Conservation (phyloP, 1,140 invertebrate species). For the Brachionus sp. region DNA sequence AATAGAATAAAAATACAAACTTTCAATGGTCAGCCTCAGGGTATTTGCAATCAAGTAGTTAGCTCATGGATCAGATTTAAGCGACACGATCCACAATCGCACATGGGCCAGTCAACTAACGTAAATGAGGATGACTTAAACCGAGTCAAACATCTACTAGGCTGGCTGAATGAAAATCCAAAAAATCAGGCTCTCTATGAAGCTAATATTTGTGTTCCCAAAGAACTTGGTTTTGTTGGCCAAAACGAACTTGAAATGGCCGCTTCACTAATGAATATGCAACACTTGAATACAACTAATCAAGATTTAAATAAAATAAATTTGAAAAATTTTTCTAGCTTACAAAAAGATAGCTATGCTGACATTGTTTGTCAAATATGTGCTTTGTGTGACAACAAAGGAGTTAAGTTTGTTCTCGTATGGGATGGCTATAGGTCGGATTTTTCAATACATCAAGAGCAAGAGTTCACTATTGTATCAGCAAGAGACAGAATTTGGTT, state of each 20-base stretch:
- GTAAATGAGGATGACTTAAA: not conserved
- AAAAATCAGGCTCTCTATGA: not conserved
- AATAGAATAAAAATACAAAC: not conserved
- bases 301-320: not conserved
- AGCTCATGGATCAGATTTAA: slow-evolving; percentile 11
- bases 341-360: not conserved
- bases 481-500: not conserved
- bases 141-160: not conserved
- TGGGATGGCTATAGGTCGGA: not conserved
- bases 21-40: not conserved
- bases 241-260: not conserved
- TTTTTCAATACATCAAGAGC: not conserved
- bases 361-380: slow-evolving; percentile 5
- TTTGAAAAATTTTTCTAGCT: not conserved
- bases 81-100: not conserved
- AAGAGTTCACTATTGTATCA: not conserved
- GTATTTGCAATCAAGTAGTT: not conserved
- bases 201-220: not conserved
- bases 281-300: not conserved
- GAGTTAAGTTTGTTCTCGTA: not conserved
- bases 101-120: not conserved
- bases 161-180: not conserved
- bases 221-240: too few relatives aligned
- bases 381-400: slow-evolving; percentile 1
- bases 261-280: not conserved